Base-by-base conservation (phyloP, 2,113 vertebrate genomes). In the Nothobranchius furzeri region DNA sequence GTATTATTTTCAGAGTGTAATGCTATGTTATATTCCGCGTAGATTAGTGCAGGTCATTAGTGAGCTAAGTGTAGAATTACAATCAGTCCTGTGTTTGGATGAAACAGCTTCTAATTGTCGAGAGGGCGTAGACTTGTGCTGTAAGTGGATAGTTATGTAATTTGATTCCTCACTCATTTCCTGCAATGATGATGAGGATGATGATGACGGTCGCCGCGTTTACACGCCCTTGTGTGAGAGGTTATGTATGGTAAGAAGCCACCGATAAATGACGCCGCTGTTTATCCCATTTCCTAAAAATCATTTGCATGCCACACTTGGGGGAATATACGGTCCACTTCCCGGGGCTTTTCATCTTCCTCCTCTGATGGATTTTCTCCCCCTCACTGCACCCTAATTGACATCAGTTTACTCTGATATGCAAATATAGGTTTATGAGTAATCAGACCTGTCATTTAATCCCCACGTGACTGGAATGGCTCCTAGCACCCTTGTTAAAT, bases 31-130 rank as follows among this genome's bases (percentile, higher is more conserved):
- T 60, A 45, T 47, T 55, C 43, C 25, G 56, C 20, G 10, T 86
- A 76, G 80, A 90, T 88, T 89, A 86, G 74, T 60, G 60, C 60
- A 75, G 67, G 66, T 87, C 87, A 88, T 89, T 87, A 85, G 75
- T 4, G 69, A 76, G 68, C 50, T 54, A 57, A 70, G 76, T 85
- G 81, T 85, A 55, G 81, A 79, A 87, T 86, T 88, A 81, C 76
- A 91, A 86, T 87, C 81, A 78, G 81, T 35, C 67, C 79, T n/a
- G 54, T 75, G 82, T 85, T 88, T 78, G 78, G 67, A 73, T 14
- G 68, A 69, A 75, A 49, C 76, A 79, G 75, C 65, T 68, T 76
- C 65, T 86, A 85, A 89, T 81, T 82, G 79, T 70, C 45, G 56
- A 53, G 73, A 69, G 80, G 74, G 76, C 47, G 64, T 81, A 60